These are phyloP conservation scores for Drosophila equinoxialis DNA, from an alignment of 1,140 invertebrate species.

Conservation along the genomic window DNA sequence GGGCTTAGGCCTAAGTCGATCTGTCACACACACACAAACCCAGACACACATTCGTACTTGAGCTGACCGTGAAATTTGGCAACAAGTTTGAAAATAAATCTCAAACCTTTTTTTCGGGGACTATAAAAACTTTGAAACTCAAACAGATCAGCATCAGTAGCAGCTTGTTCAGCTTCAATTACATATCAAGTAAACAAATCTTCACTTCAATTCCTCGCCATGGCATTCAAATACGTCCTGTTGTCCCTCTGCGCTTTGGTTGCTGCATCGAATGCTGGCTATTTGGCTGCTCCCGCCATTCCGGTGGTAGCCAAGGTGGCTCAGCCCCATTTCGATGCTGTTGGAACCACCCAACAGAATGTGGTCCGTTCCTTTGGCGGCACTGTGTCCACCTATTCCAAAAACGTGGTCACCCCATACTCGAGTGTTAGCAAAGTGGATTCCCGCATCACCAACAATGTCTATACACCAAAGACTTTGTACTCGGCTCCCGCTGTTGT, in stretches of 20 bases:
- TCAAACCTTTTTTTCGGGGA: slow-evolving; percentile 17
- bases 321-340: slow-evolving; percentile 83
- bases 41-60: slow-evolving; percentile 4
- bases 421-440: slow-evolving; percentile 86
- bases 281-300: slow-evolving; percentile 61
- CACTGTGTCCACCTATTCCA: slow-evolving; percentile 85
- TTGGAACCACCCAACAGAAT: slow-evolving; percentile 85
- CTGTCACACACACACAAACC: slow-evolving; percentile 61
- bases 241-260: slow-evolving; percentile 82
- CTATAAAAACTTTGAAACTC: slow-evolving; percentile 57
- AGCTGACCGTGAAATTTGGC: slow-evolving; percentile 67
- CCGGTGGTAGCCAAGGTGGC: slow-evolving; percentile 79
- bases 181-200: background rate
- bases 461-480: slow-evolving; percentile 80
- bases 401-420: slow-evolving; percentile 86
- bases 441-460: slow-evolving; percentile 86
- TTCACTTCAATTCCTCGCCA: slow-evolving; percentile 27
- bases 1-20: slow-evolving; percentile 71
- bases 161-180: slow-evolving; percentile 45
- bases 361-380: slow-evolving; percentile 85
- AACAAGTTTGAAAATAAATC: slow-evolving; percentile 31
- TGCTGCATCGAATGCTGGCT: slow-evolving; percentile 83
- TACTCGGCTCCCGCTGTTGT: slow-evolving; percentile 64
- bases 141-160: slow-evolving; percentile 63
- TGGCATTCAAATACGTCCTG: slow-evolving; percentile 83